Conservation (phyloP, 2,888 invertebrate genomes). For the Ectemnius cavifrons region DNA sequence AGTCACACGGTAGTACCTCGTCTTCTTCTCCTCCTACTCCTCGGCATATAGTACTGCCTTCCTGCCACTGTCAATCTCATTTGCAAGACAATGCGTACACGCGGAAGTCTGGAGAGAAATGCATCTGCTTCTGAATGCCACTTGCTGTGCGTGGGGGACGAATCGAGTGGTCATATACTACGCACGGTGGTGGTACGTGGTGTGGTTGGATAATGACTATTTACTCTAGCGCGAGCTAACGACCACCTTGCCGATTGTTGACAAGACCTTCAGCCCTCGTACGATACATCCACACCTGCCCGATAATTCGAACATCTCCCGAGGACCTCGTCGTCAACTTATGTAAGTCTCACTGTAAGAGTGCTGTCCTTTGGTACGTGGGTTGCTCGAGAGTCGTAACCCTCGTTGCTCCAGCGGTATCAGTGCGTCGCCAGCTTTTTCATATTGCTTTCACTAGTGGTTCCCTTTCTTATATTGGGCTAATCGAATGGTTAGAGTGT, state of each 20-base stretch:
- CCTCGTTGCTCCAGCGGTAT: too few relatives aligned
- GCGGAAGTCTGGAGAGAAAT: conserved; percentile 39
- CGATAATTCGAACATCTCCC: not conserved
- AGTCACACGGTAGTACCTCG: conserved; percentile 35
- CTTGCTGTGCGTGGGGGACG: conserved; percentile 13
- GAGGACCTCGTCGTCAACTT: too few relatives aligned
- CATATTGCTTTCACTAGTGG: too few relatives aligned
- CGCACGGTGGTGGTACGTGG: conserved; percentile 4
- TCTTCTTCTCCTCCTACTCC: not conserved
- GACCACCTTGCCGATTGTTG: not conserved
- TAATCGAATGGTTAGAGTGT: too few relatives aligned
- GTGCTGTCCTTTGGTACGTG: too few relatives aligned
- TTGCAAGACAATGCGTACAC: conserved; percentile 46
- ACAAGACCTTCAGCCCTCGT: not conserved
- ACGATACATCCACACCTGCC: not conserved
- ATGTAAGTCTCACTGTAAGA: too few relatives aligned
- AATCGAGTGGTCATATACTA: conserved; percentile 19
- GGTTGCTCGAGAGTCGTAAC: too few relatives aligned
- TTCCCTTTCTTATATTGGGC: too few relatives aligned
- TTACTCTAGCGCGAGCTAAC: conserved; percentile 5
- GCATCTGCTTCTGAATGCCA: conserved; percentile 43
- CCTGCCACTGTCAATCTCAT: conserved; percentile 23
- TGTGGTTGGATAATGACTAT: conserved; percentile 7
- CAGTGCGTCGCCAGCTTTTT: too few relatives aligned
- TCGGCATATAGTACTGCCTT: not conserved